phyloP scores from a whole-genome alignment of 2,113 vertebrate genomes.

The Pteruthius melanotis region DNA sequence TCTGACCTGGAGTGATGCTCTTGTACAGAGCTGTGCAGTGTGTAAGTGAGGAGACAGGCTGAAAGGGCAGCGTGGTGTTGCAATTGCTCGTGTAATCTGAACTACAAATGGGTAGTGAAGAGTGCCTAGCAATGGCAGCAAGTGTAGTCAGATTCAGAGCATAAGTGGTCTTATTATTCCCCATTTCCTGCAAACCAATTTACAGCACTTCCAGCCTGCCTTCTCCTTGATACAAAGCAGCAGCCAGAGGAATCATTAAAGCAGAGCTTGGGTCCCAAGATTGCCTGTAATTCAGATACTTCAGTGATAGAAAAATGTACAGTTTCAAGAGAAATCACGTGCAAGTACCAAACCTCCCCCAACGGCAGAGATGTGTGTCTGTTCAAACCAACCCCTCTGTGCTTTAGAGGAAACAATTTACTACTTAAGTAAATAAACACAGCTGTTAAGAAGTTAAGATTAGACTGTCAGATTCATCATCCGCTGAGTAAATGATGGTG shows the following conservation, averaged over 20 bases:
- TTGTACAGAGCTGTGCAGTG: accelerated
- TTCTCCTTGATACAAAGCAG: not conserved
- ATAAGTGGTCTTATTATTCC: not conserved
- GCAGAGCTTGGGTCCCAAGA: not conserved
- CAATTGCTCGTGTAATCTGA: not conserved
- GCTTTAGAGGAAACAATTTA: conserved; percentile 59
- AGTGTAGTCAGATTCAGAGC: not conserved
- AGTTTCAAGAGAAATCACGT: not conserved
- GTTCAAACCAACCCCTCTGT: conserved; percentile 15
- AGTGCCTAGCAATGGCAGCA: not conserved
- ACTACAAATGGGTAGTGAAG: not conserved
- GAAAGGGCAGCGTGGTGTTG: not conserved
- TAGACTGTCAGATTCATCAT: not conserved
- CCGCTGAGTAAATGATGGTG: conserved; percentile 43
- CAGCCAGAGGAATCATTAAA: conserved; percentile 38
- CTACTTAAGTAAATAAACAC: conserved; percentile 64
- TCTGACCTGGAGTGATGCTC: not conserved
- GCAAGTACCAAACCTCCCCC: not conserved
- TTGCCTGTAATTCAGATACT: conserved; percentile 37
- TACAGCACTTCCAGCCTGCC: not conserved
- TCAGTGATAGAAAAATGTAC: conserved; percentile 16
- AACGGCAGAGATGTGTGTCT: conserved; percentile 27
- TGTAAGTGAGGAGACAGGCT: too few relatives aligned
- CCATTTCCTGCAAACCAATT: conserved; percentile 10
- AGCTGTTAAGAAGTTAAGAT: conserved; percentile 51